phyloP scores from a whole-genome alignment of 2,113 vertebrate species.

The Oreochromis spilurus region DNA sequence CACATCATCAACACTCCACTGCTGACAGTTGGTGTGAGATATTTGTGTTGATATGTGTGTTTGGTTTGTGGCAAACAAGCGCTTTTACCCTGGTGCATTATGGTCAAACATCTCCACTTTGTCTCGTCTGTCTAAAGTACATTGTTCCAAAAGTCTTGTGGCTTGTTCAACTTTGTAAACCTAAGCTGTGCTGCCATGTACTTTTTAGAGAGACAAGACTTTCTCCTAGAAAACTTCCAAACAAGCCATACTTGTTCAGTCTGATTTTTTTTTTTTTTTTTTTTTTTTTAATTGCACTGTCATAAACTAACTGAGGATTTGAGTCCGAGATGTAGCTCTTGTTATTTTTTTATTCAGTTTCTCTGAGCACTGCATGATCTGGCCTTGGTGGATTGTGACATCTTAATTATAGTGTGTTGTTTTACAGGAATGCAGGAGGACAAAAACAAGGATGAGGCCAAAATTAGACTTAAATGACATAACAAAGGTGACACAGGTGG shows the following conservation, averaged over 20 bases:
- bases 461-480: neutral
- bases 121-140: neutral
- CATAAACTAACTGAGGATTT: neutral
- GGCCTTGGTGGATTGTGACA: neutral
- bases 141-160: neutral
- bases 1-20: neutral
- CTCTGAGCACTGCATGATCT: neutral
- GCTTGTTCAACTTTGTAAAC: neutral
- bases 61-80: neutral
- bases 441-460: neutral
- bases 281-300: neutral
- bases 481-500: accelerated
- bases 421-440: neutral
- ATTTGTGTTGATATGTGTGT: neutral
- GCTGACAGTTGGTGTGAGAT: neutral
- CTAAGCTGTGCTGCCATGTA: neutral
- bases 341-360: neutral
- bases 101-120: accelerated
- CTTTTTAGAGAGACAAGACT: neutral
- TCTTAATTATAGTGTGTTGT: neutral
- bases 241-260: neutral
- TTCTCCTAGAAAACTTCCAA: accelerated
- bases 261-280: neutral
- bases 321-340: accelerated
- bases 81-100: neutral